Conservation (phyloP, 2,888 invertebrate species). For the Linnaemya tessellans region DNA sequence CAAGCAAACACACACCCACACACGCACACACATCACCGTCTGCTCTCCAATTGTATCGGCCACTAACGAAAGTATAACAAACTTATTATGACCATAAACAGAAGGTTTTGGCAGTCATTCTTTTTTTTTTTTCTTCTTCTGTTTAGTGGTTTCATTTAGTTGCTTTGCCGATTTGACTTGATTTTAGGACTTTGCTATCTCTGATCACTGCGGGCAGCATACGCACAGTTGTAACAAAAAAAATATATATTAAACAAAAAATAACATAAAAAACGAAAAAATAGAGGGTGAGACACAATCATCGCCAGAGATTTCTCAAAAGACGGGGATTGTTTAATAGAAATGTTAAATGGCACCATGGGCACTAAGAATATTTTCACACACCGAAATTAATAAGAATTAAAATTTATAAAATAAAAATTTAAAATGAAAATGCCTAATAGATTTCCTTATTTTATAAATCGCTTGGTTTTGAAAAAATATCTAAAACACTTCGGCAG, state of each 20-base stretch:
- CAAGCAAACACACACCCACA: background rate
- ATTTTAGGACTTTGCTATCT: constrained; percentile 24
- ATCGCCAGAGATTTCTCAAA: constrained; percentile 40
- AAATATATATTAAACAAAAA: background rate
- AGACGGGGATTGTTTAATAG: constrained; percentile 41
- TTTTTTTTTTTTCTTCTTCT: constrained; percentile 12
- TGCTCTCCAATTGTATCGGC: constrained; percentile 20
- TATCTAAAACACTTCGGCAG: too few species aligned
- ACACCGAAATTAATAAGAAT: too few species aligned
- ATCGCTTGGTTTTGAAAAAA: too few species aligned
- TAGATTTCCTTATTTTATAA: too few species aligned
- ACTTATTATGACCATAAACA: constrained; percentile 70
- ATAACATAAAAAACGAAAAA: background rate
- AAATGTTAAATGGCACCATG: constrained; percentile 49
- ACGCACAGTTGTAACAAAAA: constrained; percentile 54
- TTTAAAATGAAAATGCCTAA: background rate
- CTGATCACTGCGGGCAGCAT: constrained; percentile 49
- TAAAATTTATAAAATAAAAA: too few species aligned
- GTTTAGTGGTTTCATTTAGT: background rate
- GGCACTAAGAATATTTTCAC: background rate
- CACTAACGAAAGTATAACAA: constrained; percentile 70
- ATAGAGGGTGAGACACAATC: constrained; percentile 60
- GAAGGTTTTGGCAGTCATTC: constrained; percentile 50
- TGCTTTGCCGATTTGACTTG: constrained; percentile 28
- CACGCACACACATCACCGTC: constrained; percentile 12